Base-by-base conservation (phyloP, 2,113 vertebrate genomes). In the Tetraodon nigroviridis region DNA sequence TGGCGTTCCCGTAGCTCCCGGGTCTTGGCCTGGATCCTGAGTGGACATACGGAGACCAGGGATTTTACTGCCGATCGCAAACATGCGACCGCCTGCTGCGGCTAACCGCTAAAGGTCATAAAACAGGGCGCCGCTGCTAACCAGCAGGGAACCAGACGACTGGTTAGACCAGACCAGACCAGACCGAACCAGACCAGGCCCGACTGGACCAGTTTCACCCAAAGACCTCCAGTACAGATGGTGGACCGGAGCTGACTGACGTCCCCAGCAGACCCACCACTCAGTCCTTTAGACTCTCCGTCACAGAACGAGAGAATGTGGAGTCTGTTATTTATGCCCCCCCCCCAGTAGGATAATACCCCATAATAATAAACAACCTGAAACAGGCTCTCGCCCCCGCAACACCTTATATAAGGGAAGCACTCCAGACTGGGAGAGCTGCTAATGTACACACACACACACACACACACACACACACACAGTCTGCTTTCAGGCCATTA, bases 21-120 rank as follows among this genome's bases (percentile, higher is more conserved):
- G 47, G 93, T 96, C 86, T 98, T 98, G 12, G 94, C 95, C 79
- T 98, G 95, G 84, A 98, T 98, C 85, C 95, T 98, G 78, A 40
- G 24, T 27, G 24, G 24, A 6, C 24, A 27, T 6, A 27, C 3
- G 24, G 5, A 27, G 3, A 27, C 24, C 24, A 27, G 24, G 7
- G 32, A 8, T 10, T 12, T 4, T 10, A 37, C 32, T 37, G 32
- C 32, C 3, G 12, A 37, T 1, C 11, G 8, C 2, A 37, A 37
- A 37, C 7, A 37, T 1, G 32, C 32, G 32, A 10, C 32, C 12
- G 3, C 8, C 32, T 11, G 7, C 32, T 10, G 32, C 32, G 11
- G 32, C 24, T 27, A 27, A 27, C 24, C 24, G 5, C 24, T 27
- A 6, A 27, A 24, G 24, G 24, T 5, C 24, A 5, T 24, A 5